phyloP scores from a whole-genome alignment of 1,140 invertebrate species.

The Drosophila pseudoananassae region DNA sequence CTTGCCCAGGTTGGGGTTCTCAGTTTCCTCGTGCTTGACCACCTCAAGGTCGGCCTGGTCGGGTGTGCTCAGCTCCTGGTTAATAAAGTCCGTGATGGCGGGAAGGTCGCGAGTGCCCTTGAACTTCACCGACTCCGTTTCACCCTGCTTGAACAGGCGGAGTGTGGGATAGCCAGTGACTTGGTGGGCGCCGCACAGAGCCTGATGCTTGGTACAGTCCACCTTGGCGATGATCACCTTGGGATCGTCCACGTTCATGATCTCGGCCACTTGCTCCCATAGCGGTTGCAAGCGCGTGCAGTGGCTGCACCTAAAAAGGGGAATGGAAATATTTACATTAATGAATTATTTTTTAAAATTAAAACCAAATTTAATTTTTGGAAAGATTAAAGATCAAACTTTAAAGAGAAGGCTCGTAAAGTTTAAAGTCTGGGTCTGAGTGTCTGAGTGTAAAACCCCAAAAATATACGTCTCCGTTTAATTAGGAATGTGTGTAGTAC shows the following conservation, averaged over 20 bases:
- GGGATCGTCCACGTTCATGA: conserved; percentile 87
- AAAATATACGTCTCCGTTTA: neutral
- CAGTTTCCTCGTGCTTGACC: conserved; percentile 55
- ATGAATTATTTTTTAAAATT: too few relatives aligned
- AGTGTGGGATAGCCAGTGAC: conserved; percentile 89
- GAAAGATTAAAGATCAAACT: too few relatives aligned
- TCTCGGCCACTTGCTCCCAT: conserved; percentile 90
- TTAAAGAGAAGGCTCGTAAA: neutral
- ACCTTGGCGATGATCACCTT: conserved; percentile 89
- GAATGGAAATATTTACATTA: too few relatives aligned
- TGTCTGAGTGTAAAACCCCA: too few relatives aligned
- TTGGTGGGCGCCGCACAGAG: conserved; percentile 89
- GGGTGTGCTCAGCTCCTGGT: conserved; percentile 86
- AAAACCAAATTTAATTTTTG: too few relatives aligned
- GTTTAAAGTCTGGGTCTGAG: neutral
- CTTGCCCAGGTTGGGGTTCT: conserved; percentile 73
- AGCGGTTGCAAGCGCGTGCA: conserved; percentile 88
- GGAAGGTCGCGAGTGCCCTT: conserved; percentile 89
- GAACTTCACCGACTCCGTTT: conserved; percentile 86
- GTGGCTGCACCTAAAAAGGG: conserved; percentile 88
- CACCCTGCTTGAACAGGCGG: conserved; percentile 90
- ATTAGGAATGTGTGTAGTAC: neutral
- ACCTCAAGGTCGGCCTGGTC: conserved; percentile 48
- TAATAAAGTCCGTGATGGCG: conserved; percentile 89
- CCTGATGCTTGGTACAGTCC: conserved; percentile 90